Conservation (phyloP, 2,888 invertebrate species). For the Drosophila rubida region DNA sequence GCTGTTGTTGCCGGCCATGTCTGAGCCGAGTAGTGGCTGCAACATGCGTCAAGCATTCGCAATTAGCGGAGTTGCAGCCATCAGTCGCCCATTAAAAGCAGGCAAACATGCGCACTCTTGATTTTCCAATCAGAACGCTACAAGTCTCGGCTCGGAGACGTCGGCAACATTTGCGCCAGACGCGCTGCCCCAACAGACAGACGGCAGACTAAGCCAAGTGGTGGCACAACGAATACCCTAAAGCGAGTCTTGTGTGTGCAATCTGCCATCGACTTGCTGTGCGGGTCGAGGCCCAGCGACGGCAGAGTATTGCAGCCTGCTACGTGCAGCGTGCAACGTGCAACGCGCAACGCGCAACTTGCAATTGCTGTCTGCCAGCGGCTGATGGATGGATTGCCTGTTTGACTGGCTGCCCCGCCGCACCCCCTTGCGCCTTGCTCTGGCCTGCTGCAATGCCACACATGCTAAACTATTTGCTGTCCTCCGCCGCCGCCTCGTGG, state of each 20-base stretch:
- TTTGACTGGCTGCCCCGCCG: constrained; percentile 67
- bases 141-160: constrained; percentile 34
- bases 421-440: constrained; percentile 16
- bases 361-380: constrained; percentile 75
- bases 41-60: constrained; percentile 80
- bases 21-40: constrained; percentile 76
- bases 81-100: constrained; percentile 76
- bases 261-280: too few species aligned
- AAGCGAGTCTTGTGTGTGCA: too few species aligned
- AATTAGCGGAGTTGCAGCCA: constrained; percentile 75
- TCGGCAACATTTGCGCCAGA: constrained; percentile 62
- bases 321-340: too few species aligned
- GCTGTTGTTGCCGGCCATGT: constrained; percentile 53
- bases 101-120: constrained; percentile 76
- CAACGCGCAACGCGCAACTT: constrained; percentile 61
- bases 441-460: constrained; percentile 61
- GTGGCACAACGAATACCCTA: too few species aligned
- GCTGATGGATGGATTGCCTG: constrained; percentile 80
- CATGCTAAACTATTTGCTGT: constrained; percentile 69
- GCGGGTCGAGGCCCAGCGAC: too few species aligned
- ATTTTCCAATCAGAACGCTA: constrained; percentile 76
- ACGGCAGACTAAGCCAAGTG: too few species aligned
- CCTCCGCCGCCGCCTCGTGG: not conserved
- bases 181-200: too few species aligned
- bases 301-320: too few species aligned